Conservation (phyloP, 2,797 vertebrate species). For the Acrossocheilus fasciatus region DNA sequence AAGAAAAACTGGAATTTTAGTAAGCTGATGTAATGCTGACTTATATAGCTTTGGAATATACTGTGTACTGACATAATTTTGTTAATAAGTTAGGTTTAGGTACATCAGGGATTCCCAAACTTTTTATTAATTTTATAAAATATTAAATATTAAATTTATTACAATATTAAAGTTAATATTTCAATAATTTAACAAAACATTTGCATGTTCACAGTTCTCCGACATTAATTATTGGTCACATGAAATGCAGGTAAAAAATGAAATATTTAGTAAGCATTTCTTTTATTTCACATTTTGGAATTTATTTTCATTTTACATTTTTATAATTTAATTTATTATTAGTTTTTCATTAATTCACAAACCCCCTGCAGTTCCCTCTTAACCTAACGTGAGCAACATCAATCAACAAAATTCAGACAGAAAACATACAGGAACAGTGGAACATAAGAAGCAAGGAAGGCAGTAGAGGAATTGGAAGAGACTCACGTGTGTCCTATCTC, state of each 20-base stretch:
- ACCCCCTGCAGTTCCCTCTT: not conserved
- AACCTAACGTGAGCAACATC: not conserved
- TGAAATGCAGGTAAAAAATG: not conserved
- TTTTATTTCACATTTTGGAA: not conserved
- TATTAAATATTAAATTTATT: no score
- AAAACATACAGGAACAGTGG: not conserved
- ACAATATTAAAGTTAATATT: not conserved
- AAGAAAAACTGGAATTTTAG: not conserved
- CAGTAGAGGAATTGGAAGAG: not conserved
- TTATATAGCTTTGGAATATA: not conserved
- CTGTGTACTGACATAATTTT: not conserved
- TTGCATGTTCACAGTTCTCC: not conserved
- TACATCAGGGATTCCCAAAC: not conserved
- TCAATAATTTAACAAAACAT: not conserved
- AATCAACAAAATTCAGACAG: not conserved
- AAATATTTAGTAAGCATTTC: not conserved
- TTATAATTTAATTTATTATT: not conserved
- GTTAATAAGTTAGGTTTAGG: not conserved
- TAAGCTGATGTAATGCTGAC: not conserved
- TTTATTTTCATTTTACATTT: not conserved
- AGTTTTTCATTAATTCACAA: not conserved
- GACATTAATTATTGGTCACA: not conserved
- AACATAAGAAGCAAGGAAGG: slow-evolving; percentile 18
- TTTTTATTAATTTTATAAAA: no score
- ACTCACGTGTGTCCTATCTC: slow-evolving; percentile 99